Conservation (phyloP, 2,888 invertebrate genomes). For the Omphaloscelis lunosa region DNA sequence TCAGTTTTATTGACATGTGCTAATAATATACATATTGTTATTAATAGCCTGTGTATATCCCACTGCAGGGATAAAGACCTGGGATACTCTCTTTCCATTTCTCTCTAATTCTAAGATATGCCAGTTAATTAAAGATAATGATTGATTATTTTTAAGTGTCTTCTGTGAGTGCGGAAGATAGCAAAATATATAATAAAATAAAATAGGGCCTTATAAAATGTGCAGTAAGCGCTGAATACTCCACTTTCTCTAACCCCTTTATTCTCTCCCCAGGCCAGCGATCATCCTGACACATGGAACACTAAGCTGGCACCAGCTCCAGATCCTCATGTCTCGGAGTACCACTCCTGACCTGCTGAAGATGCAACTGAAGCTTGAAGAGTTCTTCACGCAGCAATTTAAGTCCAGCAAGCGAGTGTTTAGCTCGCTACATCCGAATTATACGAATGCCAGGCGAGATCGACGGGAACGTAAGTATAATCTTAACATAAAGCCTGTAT, state of each 20-base stretch:
- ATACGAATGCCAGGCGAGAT: conserved; percentile 74
- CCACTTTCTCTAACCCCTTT: background rate
- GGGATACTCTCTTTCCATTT: background rate
- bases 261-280: conserved; percentile 92
- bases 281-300: conserved; percentile 98
- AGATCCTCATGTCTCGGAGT: conserved; percentile 98
- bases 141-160: background rate
- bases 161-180: background rate
- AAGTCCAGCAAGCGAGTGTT: conserved; percentile 98
- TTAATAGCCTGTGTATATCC: background rate
- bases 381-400: conserved; percentile 99
- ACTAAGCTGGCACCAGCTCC: conserved; percentile 98
- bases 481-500: background rate
- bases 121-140: too few relatives aligned
- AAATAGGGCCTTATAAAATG: conserved; percentile 11
- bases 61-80: background rate
- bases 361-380: conserved; percentile 98
- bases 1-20: background rate
- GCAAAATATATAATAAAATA: background rate
- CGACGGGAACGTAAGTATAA: conserved; percentile 79
- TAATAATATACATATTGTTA: too few relatives aligned
- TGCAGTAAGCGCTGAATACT: background rate
- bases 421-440: conserved; percentile 91
- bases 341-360: conserved; percentile 99
- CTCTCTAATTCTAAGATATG: background rate